Evolutionary conservation across 2,113 vertebrate species (phyloP), one percentile per base, ranked within the genome.

Genomic region (Spizaetus ornatus): DNA sequence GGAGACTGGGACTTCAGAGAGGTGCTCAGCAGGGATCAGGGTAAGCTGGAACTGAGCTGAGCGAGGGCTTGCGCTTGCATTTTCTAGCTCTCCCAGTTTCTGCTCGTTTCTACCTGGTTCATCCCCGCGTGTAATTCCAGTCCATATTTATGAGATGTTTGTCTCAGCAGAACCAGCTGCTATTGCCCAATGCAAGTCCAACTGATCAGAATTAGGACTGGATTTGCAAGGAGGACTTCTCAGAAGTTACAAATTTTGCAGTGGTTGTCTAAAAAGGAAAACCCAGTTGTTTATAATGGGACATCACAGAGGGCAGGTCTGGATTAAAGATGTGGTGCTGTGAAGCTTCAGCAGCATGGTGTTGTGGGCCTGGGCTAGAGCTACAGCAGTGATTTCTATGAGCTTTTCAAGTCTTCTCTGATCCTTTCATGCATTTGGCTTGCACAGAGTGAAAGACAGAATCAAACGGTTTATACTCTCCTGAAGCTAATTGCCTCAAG

Each of bases 401-500:
- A 74, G 78, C 66, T 88, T 91, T 88, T 62, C 50, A 77, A 50
- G 58, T 89, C 31, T 32, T 53, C 70, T 93, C 93, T 82, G 81
- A 85, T 95, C 83, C 86, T 58, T 85, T 91, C 16, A 1, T 62
- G 65, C 26, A 2, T 96, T 95, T 93, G 52, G 27, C 53, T 84
- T 94, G 38, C 61, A 16, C 4, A 6, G 29, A 65, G 65, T 56
- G 22, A 70, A 93, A 94, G 89, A 66, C 8, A 4, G 32, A 92
- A 67, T 89, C 93, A 92, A 95, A 84, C 4, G 12, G 45, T 92
- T 91, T 87, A 12, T 77, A 62, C 58, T 65, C 23, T 86, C 88
- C 87, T 78, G 42, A 83, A 97, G 82, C 80, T 95, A 67, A 80
- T 42, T 88, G 89, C 89, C 72, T 96, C 15, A 25, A 83, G 88